Percentiles rank a stretch among this genome's conserved stretches.
phyloP scores from a whole-genome alignment of 2,113 vertebrate species.

The Pseudopipra pipra region DNA sequence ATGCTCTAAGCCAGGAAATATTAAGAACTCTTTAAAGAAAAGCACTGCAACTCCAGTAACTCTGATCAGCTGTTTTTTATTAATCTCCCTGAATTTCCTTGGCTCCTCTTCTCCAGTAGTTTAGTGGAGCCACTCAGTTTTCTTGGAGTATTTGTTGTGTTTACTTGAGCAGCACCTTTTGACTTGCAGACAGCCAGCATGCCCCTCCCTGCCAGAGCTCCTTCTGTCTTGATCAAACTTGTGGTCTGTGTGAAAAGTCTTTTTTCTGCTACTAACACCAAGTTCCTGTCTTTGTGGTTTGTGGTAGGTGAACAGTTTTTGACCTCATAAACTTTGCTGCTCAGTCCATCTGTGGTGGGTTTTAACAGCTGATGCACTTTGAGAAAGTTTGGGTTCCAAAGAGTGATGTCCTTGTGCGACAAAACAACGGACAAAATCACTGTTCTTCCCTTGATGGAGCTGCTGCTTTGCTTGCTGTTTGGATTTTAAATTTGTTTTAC shows the following conservation, averaged over 20 bases:
- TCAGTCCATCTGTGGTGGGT: conserved; percentile 20
- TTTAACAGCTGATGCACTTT: conserved; percentile 54
- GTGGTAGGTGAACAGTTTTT: conserved; percentile 72
- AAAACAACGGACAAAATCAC: background rate
- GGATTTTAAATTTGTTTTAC: background rate
- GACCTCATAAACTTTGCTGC: conserved; percentile 67
- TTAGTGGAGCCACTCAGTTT: background rate
- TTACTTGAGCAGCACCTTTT: background rate
- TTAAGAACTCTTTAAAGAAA: background rate
- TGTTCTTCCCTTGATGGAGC: background rate
- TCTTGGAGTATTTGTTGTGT: conserved; percentile 17
- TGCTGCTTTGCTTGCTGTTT: background rate
- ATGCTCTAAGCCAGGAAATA: background rate
- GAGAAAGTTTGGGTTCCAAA: background rate
- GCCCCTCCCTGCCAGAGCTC: background rate
- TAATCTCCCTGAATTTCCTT: background rate
- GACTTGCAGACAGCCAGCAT: background rate
- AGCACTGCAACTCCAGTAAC: background rate
- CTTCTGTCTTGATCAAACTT: conserved; percentile 34
- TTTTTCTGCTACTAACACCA: background rate
- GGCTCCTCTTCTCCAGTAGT: background rate
- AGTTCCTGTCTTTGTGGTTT: conserved; percentile 74
- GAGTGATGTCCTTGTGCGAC: background rate
- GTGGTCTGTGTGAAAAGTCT: conserved; percentile 22
- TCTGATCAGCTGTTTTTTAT: background rate